Base-by-base conservation (phyloP, 2,888 invertebrate species). In the Euspilapteryx auroguttella region DNA sequence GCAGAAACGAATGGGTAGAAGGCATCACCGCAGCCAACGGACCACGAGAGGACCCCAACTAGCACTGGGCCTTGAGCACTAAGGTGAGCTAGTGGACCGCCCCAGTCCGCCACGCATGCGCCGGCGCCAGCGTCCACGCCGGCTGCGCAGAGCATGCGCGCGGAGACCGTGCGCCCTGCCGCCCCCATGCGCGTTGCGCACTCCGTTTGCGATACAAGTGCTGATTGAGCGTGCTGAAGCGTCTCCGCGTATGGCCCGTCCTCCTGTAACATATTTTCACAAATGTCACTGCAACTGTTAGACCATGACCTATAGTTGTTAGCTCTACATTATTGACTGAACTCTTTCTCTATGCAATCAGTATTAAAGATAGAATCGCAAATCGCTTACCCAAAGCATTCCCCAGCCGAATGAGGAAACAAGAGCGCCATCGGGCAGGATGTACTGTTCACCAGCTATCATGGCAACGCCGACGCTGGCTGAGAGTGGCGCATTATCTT, bases 351-450 rank as follows among this genome's bases (percentile, higher is more conserved):
- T n/a, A n/a, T n/a, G n/a, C n/a, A n/a, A n/a, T n/a, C n/a, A n/a
- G n/a, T n/a, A n/a, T n/a, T n/a, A n/a, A n/a, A n/a, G n/a, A n/a
- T n/a, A 20, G 20, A 7, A 5, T 20, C 5, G 6, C 8, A 23
- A 23, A 29, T 12, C 13, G 44, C 50, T 50, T 35, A 61, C 57
- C 12, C 37, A 37, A 23, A 40, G 52, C 1, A 33, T 30, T n/a
- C 71, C 68, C 69, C 68, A 75, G 34, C 76, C 77, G 21, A 53
- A 46, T 10, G 66, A 57, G 44, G 57, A 51, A 2, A 63, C 57
- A 3, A 38, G 37, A 21, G 46, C 45, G 31, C 59, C 49, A 13
- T 49, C 55, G 3, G 36, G 44, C 4, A 58, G 37, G 24, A 48
- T 42, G 32, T 50, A 50, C 21, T 41, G 48, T 5, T 49, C 14